phyloP scores from a whole-genome alignment of 2,888 invertebrate species.

The Adelognathus sp. region DNA sequence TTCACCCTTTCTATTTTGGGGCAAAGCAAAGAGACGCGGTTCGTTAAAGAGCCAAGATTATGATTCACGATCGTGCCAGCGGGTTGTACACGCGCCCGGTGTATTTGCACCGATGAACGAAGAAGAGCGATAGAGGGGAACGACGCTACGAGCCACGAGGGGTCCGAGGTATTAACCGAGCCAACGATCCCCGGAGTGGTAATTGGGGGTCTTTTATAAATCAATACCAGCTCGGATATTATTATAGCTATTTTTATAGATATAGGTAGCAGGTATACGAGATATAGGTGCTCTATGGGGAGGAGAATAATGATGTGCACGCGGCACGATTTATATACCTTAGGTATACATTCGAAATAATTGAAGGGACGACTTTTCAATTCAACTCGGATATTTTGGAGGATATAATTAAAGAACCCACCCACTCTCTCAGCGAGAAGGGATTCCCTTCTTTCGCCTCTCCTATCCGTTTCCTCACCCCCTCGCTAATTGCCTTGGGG shows the following conservation, averaged over 20 bases:
- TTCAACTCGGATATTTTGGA: slow-evolving; percentile 78
- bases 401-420: slow-evolving; percentile 77
- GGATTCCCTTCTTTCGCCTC: slow-evolving; percentile 22
- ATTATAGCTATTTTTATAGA: slow-evolving; percentile 58
- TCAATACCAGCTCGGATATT: slow-evolving; percentile 66
- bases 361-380: slow-evolving; percentile 77
- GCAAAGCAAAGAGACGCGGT: slow-evolving; percentile 59
- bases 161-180: slow-evolving; percentile 53
- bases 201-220: slow-evolving; percentile 72
- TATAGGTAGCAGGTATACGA: slow-evolving; percentile 44
- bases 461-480: slow-evolving; percentile 39
- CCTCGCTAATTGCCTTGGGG: slow-evolving; percentile 55
- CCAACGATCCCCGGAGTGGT: slow-evolving; percentile 58
- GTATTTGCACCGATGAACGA: slow-evolving; percentile 17
- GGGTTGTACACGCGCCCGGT: slow-evolving; percentile 58
- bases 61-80: slow-evolving; percentile 71
- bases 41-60: slow-evolving; percentile 71
- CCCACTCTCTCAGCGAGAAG: slow-evolving; percentile 59
- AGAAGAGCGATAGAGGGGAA: slow-evolving; percentile 35
- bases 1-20: slow-evolving; percentile 50
- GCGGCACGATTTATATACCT: slow-evolving; percentile 33
- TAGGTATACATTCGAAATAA: slow-evolving; percentile 72
- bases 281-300: not conserved
- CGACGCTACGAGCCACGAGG: slow-evolving; percentile 41
- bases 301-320: slow-evolving; percentile 15